Conservation (phyloP, 2,888 invertebrate genomes). For the Teinopalpus imperialis region DNA sequence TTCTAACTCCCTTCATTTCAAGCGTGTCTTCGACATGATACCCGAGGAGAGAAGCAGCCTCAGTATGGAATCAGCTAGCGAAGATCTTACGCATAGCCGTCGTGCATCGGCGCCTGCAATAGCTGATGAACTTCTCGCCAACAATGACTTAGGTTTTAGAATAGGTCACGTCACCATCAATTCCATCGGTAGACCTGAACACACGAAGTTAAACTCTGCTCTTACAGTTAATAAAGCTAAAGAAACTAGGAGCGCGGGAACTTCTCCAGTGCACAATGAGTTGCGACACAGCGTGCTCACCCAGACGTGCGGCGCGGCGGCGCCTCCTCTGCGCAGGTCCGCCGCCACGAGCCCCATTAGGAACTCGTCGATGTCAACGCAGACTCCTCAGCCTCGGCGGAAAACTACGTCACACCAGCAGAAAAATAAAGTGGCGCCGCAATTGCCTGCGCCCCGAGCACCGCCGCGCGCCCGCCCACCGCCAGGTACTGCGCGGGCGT, state of each 20-base stretch:
- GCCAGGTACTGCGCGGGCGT: conserved; percentile 42
- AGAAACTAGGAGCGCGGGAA: conserved; percentile 43
- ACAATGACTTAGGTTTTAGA: conserved; percentile 26
- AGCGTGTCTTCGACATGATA: conserved; percentile 78
- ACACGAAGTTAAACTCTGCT: conserved; percentile 16
- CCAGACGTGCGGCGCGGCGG: conserved; percentile 37
- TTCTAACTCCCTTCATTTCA: conserved; percentile 65
- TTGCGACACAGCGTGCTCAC: conserved; percentile 31
- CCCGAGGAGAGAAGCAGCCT: conserved; percentile 80
- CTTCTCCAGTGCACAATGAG: conserved; percentile 46
- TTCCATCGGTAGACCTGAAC: neutral
- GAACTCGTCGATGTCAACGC: conserved; percentile 29
- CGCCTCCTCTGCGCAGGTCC: conserved; percentile 47
- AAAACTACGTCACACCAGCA: conserved; percentile 9
- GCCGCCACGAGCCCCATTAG: conserved; percentile 50
- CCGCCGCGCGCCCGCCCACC: conserved; percentile 25
- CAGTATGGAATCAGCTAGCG: conserved; percentile 70
- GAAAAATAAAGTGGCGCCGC: neutral
- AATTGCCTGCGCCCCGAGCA: conserved; percentile 12
- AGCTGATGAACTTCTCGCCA: conserved; percentile 31
- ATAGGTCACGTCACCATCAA: neutral
- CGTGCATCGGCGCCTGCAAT: conserved; percentile 48
- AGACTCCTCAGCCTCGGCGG: conserved; percentile 26
- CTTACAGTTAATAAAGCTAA: conserved; percentile 14
- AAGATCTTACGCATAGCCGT: conserved; percentile 47